Conservation (phyloP, 2,113 vertebrate species). For the Rhabdomys dilectus region DNA sequence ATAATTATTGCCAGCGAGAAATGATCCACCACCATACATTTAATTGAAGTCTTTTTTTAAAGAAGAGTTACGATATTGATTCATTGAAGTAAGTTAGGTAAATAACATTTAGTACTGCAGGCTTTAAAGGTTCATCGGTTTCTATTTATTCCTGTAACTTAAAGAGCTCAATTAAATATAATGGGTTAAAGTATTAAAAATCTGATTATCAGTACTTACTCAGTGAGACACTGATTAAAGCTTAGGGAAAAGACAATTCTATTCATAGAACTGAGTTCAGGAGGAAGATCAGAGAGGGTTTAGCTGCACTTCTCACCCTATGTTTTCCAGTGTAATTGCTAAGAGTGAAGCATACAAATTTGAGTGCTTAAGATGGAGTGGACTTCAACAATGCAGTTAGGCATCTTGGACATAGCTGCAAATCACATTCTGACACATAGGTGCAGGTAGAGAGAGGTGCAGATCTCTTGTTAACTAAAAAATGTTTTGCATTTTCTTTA, state of each 20-base stretch:
- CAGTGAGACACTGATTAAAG: slow-evolving; percentile 77
- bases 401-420: neutral
- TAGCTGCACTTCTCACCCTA: slow-evolving; percentile 34
- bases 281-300: slow-evolving; percentile 39
- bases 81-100: slow-evolving; percentile 74
- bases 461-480: neutral
- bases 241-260: slow-evolving; percentile 73
- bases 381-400: neutral
- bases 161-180: slow-evolving; percentile 83
- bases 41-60: slow-evolving; percentile 64
- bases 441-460: neutral
- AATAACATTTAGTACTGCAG: slow-evolving; percentile 69
- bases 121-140: slow-evolving; percentile 74
- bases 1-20: slow-evolving; percentile 81
- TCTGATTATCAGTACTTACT: slow-evolving; percentile 77
- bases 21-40: slow-evolving; percentile 73
- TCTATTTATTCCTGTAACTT: slow-evolving; percentile 82
- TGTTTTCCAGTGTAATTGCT: neutral
- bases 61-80: slow-evolving; percentile 50
- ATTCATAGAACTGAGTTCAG: slow-evolving; percentile 69
- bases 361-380: neutral
- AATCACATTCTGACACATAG: neutral
- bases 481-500: neutral
- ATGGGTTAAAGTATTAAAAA: slow-evolving; percentile 82
- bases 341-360: neutral